Evolutionary conservation across 2,113 vertebrate species (phyloP).

Genomic region (Phasianus colchicus): DNA sequence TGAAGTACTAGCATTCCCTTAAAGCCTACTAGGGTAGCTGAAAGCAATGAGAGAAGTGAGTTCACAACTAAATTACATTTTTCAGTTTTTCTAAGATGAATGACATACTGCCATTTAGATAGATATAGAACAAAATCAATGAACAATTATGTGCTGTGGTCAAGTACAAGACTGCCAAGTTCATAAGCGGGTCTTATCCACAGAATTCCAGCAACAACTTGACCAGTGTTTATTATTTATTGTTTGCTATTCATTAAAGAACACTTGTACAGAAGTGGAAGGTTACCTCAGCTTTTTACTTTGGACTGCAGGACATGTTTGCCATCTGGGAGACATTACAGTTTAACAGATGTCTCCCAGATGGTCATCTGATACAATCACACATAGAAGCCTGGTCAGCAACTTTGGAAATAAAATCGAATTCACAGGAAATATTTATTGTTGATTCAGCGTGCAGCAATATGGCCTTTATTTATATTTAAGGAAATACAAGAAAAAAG

Average conservation of each 20-base stretch:
- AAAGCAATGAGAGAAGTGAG: neutral
- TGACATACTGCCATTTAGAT: neutral
- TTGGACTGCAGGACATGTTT: neutral
- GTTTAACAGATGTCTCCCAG: slow-evolving; percentile 65
- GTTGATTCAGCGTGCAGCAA: slow-evolving; percentile 44
- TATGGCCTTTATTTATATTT: slow-evolving; percentile 37
- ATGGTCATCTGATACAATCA: slow-evolving; percentile 28
- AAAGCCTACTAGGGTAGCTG: neutral
- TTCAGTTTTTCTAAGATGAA: neutral
- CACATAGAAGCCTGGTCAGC: slow-evolving; percentile 61
- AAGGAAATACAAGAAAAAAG: neutral
- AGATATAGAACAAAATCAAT: neutral
- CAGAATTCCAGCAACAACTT: neutral
- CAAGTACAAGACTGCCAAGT: neutral
- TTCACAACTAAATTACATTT: neutral
- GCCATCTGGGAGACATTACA: slow-evolving; percentile 22
- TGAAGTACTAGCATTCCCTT: neutral
- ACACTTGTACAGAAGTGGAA: neutral
- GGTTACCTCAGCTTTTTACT: slow-evolving; percentile 11
- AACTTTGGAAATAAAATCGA: slow-evolving; percentile 63
- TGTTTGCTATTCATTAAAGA: neutral
- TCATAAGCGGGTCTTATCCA: neutral
- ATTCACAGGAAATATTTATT: slow-evolving; percentile 61
- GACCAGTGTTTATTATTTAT: neutral
- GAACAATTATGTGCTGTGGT: neutral